phyloP scores from a whole-genome alignment of 2,113 vertebrate species.

The Calidris pygmaea region DNA sequence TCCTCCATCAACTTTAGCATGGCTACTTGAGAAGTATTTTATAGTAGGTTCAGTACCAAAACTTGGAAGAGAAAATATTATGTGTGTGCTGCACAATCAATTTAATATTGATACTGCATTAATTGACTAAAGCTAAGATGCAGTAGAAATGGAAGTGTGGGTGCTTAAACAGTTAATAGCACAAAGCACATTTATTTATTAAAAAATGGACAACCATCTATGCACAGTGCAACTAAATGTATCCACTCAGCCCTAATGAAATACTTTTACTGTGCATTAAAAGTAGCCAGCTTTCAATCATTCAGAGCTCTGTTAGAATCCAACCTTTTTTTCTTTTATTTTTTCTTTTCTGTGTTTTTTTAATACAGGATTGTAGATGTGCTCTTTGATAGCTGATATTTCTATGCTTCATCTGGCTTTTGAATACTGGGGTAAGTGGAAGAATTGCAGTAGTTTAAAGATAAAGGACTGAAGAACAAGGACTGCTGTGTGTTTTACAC shows the following conservation, averaged over 20 bases:
- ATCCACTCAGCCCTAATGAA: constrained; percentile 61
- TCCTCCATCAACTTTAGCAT: not conserved
- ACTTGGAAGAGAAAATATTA: constrained; percentile 18
- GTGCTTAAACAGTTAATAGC: constrained; percentile 57
- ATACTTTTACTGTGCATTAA: constrained; percentile 42
- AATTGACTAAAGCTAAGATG: constrained; percentile 9
- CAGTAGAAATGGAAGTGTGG: constrained; percentile 17
- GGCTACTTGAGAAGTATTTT: constrained; percentile 16
- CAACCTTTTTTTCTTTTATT: not conserved
- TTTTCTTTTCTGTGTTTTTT: not conserved
- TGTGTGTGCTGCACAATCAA: constrained; percentile 5
- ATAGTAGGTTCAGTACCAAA: not conserved
- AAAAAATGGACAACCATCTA: constrained; percentile 33
- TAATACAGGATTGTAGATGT: not conserved
- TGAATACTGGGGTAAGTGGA: not conserved
- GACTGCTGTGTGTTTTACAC: not conserved
- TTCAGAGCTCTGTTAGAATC: constrained; percentile 21
- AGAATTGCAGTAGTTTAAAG: not conserved
- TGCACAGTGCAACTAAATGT: constrained; percentile 44
- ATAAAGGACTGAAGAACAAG: not conserved
- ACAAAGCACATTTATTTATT: constrained; percentile 65
- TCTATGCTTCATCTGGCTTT: not conserved
- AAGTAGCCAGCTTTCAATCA: constrained; percentile 51
- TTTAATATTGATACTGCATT: constrained; percentile 37
- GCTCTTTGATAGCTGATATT: not conserved